Evolutionary conservation across 2,888 invertebrate genomes (phyloP).

Genomic region (Myathropa florea): DNA sequence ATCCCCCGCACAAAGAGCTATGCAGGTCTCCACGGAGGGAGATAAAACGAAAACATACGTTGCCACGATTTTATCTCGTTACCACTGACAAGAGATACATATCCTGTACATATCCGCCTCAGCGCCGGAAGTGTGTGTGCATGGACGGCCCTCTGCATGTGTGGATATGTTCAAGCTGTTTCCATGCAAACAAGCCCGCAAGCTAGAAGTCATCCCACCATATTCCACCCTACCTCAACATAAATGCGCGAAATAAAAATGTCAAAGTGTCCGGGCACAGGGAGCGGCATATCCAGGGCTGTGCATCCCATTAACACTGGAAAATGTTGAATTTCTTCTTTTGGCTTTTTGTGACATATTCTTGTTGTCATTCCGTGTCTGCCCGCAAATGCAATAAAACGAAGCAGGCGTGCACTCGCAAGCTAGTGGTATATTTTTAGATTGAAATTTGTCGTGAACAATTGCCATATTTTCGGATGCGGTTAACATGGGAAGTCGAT

Average conservation of each 20-base stretch:
- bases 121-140: conserved; percentile 23
- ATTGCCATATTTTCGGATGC: conserved; percentile 63
- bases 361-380: conserved; percentile 30
- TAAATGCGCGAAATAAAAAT: conserved; percentile 30
- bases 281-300: conserved; percentile 12
- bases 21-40: conserved; percentile 15
- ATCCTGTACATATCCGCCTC: conserved; percentile 4
- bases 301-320: conserved; percentile 17
- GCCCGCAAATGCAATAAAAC: conserved; percentile 61
- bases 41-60: conserved; percentile 44
- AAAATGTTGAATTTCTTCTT: conserved; percentile 22
- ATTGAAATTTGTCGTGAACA: conserved; percentile 63
- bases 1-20: not conserved
- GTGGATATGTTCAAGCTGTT: conserved; percentile 44
- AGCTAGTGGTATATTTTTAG: conserved; percentile 48
- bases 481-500: conserved; percentile 49
- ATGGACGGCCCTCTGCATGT: not conserved
- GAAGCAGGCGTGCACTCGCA: conserved; percentile 30
- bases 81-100: conserved; percentile 51
- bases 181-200: conserved; percentile 38
- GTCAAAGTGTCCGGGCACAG: conserved; percentile 46
- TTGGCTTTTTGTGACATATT: not conserved
- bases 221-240: not conserved
- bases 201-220: conserved; percentile 31
- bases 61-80: conserved; percentile 69